Evolutionary conservation across 2,888 invertebrate species (phyloP).

Genomic region (Amphimallon solstitiale): DNA sequence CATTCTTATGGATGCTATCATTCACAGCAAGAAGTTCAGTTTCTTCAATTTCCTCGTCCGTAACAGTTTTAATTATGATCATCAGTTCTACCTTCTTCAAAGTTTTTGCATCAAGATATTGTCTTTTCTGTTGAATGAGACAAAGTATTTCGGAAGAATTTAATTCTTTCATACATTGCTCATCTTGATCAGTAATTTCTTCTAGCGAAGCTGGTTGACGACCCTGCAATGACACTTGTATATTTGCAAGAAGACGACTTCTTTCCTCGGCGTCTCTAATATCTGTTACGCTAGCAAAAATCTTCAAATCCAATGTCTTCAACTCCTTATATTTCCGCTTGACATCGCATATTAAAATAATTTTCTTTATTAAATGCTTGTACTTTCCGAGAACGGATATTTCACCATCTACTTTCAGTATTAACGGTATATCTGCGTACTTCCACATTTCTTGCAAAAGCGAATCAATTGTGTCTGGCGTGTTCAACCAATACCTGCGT

Average conservation of each 20-base stretch:
- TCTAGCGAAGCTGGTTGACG: neutral
- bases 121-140: neutral
- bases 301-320: neutral
- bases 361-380: constrained; percentile 7
- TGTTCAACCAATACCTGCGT: too few species aligned
- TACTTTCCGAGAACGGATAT: neutral
- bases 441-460: constrained; percentile 18
- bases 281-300: too few species aligned
- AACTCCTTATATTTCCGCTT: neutral
- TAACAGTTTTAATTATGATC: too few species aligned
- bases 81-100: neutral
- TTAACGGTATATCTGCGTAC: neutral
- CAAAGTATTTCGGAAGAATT: neutral
- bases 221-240: constrained; percentile 3
- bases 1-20: too few species aligned
- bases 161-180: neutral
- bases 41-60: too few species aligned
- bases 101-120: neutral
- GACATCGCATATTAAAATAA: neutral
- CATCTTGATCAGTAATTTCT: neutral
- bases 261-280: too few species aligned
- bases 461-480: neutral
- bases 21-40: too few species aligned
- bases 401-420: neutral
- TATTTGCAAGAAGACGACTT: neutral